Base-by-base conservation (phyloP, 2,888 invertebrate genomes). In the Cerceris rybyensis region DNA sequence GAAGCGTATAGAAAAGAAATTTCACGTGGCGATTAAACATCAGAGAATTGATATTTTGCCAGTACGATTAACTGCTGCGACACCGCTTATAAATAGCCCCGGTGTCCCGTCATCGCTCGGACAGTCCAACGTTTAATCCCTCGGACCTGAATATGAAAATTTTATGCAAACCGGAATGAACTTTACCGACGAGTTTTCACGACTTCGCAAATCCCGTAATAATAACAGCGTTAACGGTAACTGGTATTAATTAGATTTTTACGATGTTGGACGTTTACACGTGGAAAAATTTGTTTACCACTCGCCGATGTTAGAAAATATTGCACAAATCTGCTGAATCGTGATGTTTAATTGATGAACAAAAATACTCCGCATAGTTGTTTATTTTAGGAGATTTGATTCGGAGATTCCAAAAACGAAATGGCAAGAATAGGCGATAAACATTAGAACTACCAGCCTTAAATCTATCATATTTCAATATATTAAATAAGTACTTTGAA, bases 11-110 rank as follows among this genome's bases (percentile, higher is more conserved):
- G 59, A 60, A 70, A 65, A 71, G 65, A 70, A 71, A 70, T 65
- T 59, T 70, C n/a, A 64, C 58, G 50, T 28, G 54, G 61, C 65
- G 71, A 66, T 72, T 66, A 66, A 72, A 54, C 7, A 16, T 17
- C 46, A 16, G 14, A 49, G n/a, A 72, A 66, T 72, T 72, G 72
- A 75, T 72, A 67, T 72, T 75, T 66, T 66, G 66, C 75, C 75
- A 75, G 66, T 60, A 9, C 13, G 75, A 65, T 72, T 75, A 71
- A 66, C 57, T 17, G 17, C 41, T 13, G 43, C 16, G 63, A 43
- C 74, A 64, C 39, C 9, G 63, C 1, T 14, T 69, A 73, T 68
- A 68, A 73, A 68, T 68, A 68, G 61, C 9, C 42, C 14, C n/a
- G 6, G 28, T 43, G 41, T n/a, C 17, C 52, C 49, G 8, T 43